A percentile compares a stretch with the other conserved stretches of the same genome.
Evolutionary conservation across 1,140 invertebrate species (phyloP).

Genomic region (Bombus sibiricus): DNA sequence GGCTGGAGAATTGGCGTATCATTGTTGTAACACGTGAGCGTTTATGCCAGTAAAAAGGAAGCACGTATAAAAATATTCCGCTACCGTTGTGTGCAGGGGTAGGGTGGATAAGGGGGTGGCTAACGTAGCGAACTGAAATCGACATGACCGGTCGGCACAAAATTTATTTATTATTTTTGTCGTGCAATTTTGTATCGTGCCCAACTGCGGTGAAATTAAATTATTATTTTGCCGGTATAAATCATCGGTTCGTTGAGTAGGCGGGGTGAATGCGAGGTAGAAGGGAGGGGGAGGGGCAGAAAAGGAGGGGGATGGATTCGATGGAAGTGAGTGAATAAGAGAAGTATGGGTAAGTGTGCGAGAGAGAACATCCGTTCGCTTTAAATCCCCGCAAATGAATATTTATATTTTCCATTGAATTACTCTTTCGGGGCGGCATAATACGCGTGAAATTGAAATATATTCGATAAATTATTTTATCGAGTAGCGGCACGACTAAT

Average conservation of each 20-base stretch:
- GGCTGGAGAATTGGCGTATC: conserved; percentile 17
- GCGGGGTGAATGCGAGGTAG: conserved; percentile 52
- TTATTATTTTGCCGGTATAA: conserved; percentile 82
- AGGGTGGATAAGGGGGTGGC: conserved; percentile 48
- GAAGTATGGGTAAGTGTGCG: neutral
- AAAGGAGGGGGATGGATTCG: conserved; percentile 18
- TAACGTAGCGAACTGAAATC: conserved; percentile 73
- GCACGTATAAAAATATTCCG: conserved; percentile 61
- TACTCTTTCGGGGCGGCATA: conserved; percentile 81
- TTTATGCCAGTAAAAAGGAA: conserved; percentile 61
- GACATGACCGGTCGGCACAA: conserved; percentile 79
- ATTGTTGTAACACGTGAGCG: conserved; percentile 39
- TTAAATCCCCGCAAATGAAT: conserved; percentile 83
- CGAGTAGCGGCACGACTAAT: conserved; percentile 77
- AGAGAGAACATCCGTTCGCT: conserved; percentile 69
- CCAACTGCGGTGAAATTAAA: conserved; percentile 82
- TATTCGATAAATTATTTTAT: conserved; percentile 83
- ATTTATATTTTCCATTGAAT: conserved; percentile 84
- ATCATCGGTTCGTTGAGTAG: conserved; percentile 73
- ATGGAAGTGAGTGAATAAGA: conserved; percentile 22
- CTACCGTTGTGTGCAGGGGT: conserved; percentile 44
- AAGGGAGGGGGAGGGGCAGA: neutral
- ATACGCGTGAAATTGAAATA: conserved; percentile 81
- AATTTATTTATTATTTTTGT: conserved; percentile 83
- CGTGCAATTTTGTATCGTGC: conserved; percentile 82